Base-by-base conservation (phyloP, 2,888 invertebrate species). In the Dastarcus helophoroides region DNA sequence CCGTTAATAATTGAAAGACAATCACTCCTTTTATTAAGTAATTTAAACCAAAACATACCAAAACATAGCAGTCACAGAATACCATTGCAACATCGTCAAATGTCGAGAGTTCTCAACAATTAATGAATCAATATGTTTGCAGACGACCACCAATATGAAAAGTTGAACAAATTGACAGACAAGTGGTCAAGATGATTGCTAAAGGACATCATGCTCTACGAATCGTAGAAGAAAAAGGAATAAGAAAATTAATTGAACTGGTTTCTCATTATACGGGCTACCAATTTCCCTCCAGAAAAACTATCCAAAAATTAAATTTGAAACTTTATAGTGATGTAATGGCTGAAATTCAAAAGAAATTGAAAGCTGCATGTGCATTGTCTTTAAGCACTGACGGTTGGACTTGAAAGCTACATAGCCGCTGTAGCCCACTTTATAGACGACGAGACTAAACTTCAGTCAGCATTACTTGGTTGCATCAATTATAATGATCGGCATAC, bases 111-210 rank as follows among this genome's bases (percentile, higher is more conserved):
- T n/a, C n/a, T n/a, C n/a, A n/a, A n/a, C n/a, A n/a, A n/a, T n/a
- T n/a, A n/a, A n/a, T n/a, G n/a, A n/a, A n/a, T n/a, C n/a, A n/a
- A n/a, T n/a, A n/a, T 17, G n/a, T 17, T 17, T 7, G n/a, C 19
- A 17, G 19, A n/a, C 19, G 6, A 17, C 19, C 19, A n/a, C 19
- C 19, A 17, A 17, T 17, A 17, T n/a, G 19, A 7, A 17, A 17
- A 17, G n/a, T n/a, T n/a, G 19, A 17, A 17, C 19, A 17, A 17
- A 17, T 17, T 17, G 19, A 17, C 19, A 17, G n/a, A n/a, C 19
- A 17, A 17, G 19, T 17, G 6, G 19, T 17, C 19, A 17, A n/a
- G n/a, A 17, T 17, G 19, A n/a, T 17, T 17, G 19, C 19, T 7
- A 17, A 17, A n/a, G 19, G 19, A n/a, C 19, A 17, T 17, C 19